Percentiles rank a stretch among this genome's conserved stretches.
These are phyloP conservation scores for Hermetia illucens DNA, from an alignment of 1,140 invertebrate species.

Conservation along the genomic window DNA sequence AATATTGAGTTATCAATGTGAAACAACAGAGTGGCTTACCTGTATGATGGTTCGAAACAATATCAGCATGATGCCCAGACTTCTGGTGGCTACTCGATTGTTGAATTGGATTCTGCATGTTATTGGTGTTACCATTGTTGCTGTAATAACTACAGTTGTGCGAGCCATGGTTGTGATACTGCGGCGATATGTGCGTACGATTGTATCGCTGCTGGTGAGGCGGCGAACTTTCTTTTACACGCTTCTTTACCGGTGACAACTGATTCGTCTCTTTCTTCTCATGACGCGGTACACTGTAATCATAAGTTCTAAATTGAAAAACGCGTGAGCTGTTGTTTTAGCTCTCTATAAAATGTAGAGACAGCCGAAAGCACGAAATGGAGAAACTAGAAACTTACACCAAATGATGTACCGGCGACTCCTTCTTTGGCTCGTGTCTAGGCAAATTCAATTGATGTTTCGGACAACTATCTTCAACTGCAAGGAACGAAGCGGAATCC, in stretches of 20 bases:
- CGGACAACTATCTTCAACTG: slow-evolving; percentile 38
- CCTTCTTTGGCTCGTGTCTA: slow-evolving; percentile 30
- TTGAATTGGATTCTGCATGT: neutral
- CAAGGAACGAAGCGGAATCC: slow-evolving; percentile 57
- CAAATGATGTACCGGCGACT: slow-evolving; percentile 30
- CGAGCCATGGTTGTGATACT: slow-evolving; percentile 19
- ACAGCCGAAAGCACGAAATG: too few relatives aligned
- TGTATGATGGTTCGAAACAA: slow-evolving; percentile 20
- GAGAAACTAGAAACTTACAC: slow-evolving; percentile 14
- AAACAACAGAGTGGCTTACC: neutral
- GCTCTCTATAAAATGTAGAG: slow-evolving; percentile 1
- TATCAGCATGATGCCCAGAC: slow-evolving; percentile 11
- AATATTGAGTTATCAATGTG: slow-evolving; percentile 2
- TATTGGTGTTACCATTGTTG: slow-evolving; percentile 1
- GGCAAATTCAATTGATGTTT: slow-evolving; percentile 31
- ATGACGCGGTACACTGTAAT: slow-evolving; percentile 34
- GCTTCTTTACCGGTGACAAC: slow-evolving; percentile 90
- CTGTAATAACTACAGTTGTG: slow-evolving; percentile 24
- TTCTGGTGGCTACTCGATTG: neutral
- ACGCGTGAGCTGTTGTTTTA: neutral
- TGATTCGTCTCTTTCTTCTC: slow-evolving; percentile 84
- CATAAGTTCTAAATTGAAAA: neutral
- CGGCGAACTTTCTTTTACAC: slow-evolving; percentile 93
- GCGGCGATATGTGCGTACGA: slow-evolving; percentile 30
- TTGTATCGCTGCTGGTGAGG: slow-evolving; percentile 46